A percentile compares a stretch with the other conserved stretches of the same genome.
phyloP scores from a whole-genome alignment of 2,797 vertebrate genomes.

The Chiroxiphia lanceolata region DNA sequence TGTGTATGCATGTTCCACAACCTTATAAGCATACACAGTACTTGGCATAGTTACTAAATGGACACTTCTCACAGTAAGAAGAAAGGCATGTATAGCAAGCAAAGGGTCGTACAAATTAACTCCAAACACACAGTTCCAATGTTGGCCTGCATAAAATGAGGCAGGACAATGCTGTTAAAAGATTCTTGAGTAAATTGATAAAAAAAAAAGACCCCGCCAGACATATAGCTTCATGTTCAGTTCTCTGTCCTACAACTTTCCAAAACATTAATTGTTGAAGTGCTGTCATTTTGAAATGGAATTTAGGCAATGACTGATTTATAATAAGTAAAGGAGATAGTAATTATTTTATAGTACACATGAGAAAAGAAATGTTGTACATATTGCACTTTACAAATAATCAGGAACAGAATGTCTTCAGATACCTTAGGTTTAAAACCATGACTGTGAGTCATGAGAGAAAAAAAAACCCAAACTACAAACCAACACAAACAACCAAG shows the following conservation, averaged over 20 bases:
- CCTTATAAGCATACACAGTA: not conserved
- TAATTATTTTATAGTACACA: not conserved
- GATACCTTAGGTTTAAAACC: not conserved
- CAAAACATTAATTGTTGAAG: not conserved
- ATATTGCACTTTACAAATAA: not conserved
- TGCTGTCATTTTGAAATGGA: not conserved
- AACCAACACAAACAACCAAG: not conserved
- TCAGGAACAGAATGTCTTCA: not conserved
- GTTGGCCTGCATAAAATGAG: not conserved
- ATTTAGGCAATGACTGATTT: not conserved
- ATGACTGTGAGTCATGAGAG: not conserved
- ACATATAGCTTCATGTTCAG: rapidly evolving
- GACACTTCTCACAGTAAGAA: not conserved
- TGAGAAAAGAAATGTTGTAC: not conserved
- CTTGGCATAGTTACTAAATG: not conserved
- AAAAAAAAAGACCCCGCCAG: not conserved
- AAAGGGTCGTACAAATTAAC: not conserved
- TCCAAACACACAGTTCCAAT: not conserved
- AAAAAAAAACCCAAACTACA: not conserved
- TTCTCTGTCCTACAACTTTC: not conserved
- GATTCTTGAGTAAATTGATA: not conserved
- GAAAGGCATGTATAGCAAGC: not conserved
- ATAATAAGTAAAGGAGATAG: not conserved
- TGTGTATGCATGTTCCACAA: not conserved
- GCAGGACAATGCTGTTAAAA: not conserved